Conservation (phyloP, 2,113 vertebrate genomes). For the Zapus hudsonius region DNA sequence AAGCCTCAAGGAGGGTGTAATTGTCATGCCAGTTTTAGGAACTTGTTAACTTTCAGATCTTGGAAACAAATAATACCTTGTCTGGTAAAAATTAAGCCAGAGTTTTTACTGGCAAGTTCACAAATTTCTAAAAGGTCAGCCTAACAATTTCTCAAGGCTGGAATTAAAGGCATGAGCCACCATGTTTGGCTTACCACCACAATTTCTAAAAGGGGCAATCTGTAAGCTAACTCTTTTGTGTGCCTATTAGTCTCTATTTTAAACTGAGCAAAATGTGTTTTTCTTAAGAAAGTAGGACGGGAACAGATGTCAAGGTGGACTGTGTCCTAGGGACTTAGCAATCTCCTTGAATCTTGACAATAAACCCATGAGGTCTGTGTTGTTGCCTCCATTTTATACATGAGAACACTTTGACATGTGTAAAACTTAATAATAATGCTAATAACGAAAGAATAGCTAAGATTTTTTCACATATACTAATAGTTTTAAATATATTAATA, state of each 20-base stretch:
- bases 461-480: neutral
- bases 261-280: slow-evolving; percentile 44
- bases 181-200: neutral
- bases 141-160: neutral
- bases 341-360: slow-evolving; percentile 20
- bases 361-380: neutral
- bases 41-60: slow-evolving; percentile 73
- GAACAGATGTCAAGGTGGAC: slow-evolving; percentile 15
- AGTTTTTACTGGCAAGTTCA: slow-evolving; percentile 61
- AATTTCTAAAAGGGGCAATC: slow-evolving; percentile 40
- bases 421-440: too few relatives aligned
- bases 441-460: neutral
- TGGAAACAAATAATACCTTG: slow-evolving; percentile 79
- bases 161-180: too few relatives aligned
- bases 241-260: slow-evolving; percentile 36
- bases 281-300: slow-evolving; percentile 27
- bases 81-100: slow-evolving; percentile 70
- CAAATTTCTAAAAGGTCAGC: slow-evolving; percentile 46
- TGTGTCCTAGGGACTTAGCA: neutral
- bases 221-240: neutral
- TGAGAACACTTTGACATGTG: neutral
- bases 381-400: slow-evolving; percentile 16
- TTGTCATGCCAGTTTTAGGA: slow-evolving; percentile 50
- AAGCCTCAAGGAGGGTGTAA: slow-evolving; percentile 68
- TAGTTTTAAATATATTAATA: neutral